Percentiles rank a stretch among this genome's conserved stretches.
Evolutionary conservation across 2,797 vertebrate genomes (phyloP).

Genomic region (Falco cherrug): DNA sequence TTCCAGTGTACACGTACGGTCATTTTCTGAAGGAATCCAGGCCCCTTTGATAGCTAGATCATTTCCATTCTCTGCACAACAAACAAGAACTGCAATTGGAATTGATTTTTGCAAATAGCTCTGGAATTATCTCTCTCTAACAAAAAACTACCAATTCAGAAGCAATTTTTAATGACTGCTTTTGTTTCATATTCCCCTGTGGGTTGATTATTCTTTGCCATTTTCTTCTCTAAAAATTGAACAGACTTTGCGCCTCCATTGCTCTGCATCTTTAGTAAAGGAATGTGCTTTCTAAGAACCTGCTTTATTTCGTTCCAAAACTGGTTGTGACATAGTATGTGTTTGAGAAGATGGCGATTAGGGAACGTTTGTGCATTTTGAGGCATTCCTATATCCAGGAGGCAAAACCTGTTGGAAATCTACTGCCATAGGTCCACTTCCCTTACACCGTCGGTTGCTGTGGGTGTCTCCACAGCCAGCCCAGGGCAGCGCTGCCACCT

Average conservation of each 20-base stretch:
- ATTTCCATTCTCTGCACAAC: conserved; percentile 25
- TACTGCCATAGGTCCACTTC: not conserved
- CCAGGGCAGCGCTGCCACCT: not conserved
- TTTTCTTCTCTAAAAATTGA: conserved; percentile 40
- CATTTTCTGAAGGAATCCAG: not conserved
- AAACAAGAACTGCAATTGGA: conserved; percentile 23
- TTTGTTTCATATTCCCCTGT: conserved; percentile 58
- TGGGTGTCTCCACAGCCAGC: not conserved
- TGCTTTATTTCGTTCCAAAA: not conserved
- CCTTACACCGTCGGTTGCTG: not conserved
- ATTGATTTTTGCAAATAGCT: conserved; percentile 39
- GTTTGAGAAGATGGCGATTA: not conserved
- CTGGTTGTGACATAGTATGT: not conserved
- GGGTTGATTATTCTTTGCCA: conserved; percentile 34
- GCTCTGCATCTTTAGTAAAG: not conserved
- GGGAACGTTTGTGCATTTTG: not conserved
- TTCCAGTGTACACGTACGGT: conserved; percentile 23
- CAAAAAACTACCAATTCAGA: conserved; percentile 50
- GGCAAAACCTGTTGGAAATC: not conserved
- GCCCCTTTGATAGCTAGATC: conserved; percentile 18
- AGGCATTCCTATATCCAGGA: not conserved
- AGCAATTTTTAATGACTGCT: conserved; percentile 62
- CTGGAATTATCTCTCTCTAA: conserved; percentile 51
- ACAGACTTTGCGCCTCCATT: conserved; percentile 24
- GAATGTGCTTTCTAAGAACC: conserved; percentile 2